A percentile compares a stretch with the other conserved stretches of the same genome.
phyloP scores from a whole-genome alignment of 2,797 vertebrate genomes.

The Molossus alvarezi region DNA sequence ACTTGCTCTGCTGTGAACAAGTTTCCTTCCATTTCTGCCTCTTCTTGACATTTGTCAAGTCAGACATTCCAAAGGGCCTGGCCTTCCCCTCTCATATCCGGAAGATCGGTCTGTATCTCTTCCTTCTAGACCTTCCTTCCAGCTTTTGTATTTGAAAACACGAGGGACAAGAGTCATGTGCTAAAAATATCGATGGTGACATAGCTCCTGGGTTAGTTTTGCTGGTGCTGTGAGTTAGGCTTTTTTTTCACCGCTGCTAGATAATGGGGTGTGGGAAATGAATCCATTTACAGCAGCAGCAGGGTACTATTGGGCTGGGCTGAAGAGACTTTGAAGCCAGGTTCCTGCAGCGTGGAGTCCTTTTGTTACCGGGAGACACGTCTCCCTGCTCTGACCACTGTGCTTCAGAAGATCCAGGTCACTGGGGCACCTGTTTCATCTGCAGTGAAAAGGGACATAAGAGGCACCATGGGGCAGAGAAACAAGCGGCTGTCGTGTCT shows the following conservation, averaged over 20 bases:
- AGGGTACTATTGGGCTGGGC: neutral
- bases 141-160: neutral
- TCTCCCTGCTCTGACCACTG: neutral
- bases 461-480: neutral
- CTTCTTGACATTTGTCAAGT: neutral
- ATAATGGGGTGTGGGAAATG: neutral
- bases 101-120: neutral
- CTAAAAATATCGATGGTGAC: neutral
- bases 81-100: rapidly evolving
- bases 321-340: neutral
- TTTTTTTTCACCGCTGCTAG: neutral
- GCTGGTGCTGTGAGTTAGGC: neutral
- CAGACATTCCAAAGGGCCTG: neutral
- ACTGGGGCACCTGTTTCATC: neutral
- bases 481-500: rapidly evolving
- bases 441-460: neutral
- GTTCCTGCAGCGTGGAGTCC: rapidly evolving
- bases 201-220: too few species aligned
- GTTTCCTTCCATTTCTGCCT: neutral
- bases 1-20: rapidly evolving
- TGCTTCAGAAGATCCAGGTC: neutral
- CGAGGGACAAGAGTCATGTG: neutral
- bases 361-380: rapidly evolving
- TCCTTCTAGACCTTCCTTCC: neutral
- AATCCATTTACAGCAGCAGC: neutral